Percentiles rank a stretch among this genome's conserved stretches.
phyloP scores from a whole-genome alignment of 2,888 invertebrate genomes.

The Nephrotoma flavescens region DNA sequence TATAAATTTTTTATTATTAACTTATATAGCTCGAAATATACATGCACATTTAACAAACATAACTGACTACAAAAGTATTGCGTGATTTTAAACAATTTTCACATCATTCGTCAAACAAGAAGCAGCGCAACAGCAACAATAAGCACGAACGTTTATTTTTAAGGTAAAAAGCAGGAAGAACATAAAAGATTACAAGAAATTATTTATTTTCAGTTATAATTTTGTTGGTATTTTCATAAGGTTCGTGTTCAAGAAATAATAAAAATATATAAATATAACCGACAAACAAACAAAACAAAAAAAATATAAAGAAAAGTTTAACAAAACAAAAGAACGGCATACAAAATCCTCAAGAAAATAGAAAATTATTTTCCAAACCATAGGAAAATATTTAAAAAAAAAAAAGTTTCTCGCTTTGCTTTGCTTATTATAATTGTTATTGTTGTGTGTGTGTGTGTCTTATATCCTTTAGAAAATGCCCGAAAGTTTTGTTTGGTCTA shows the following conservation, averaged over 20 bases:
- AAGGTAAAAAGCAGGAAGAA: background rate
- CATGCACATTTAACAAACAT: background rate
- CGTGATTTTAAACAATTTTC: slow-evolving; percentile 5
- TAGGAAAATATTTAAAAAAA: background rate
- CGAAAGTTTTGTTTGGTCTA: background rate
- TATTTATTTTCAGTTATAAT: background rate
- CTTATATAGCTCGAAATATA: too few species aligned
- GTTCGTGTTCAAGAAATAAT: background rate
- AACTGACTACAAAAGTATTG: background rate
- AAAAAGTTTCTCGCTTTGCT: background rate
- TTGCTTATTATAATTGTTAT: background rate
- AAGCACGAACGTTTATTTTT: background rate
- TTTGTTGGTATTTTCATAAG: background rate
- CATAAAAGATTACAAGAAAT: background rate
- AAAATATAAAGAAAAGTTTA: background rate
- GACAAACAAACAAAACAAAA: background rate
- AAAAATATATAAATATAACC: background rate
- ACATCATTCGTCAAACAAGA: slow-evolving; percentile 1
- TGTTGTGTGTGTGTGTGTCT: background rate
- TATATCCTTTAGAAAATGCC: background rate
- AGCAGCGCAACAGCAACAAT: background rate
- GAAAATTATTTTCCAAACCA: background rate
- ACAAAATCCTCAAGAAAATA: background rate
- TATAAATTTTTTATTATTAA: background rate
- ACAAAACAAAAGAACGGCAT: background rate